Percentiles rank a stretch among this genome's conserved stretches.
Evolutionary conservation across 2,888 invertebrate genomes (phyloP).

Genomic region (Micropterix aruncella): DNA sequence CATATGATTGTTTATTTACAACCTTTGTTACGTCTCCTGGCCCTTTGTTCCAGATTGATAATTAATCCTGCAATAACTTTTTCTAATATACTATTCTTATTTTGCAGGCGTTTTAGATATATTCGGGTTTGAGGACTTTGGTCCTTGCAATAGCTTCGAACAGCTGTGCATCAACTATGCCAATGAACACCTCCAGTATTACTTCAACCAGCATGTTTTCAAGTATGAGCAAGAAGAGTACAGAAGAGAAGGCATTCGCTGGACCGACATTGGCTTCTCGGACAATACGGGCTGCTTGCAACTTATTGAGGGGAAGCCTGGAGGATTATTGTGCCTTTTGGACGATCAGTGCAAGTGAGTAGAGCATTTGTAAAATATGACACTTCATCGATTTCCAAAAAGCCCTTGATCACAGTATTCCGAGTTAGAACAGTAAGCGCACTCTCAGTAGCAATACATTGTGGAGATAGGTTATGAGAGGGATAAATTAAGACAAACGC

Average conservation of each 20-base stretch:
- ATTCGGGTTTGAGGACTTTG: conserved; percentile 95
- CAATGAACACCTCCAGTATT: conserved; percentile 93
- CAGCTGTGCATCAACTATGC: conserved; percentile 97
- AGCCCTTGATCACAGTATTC: too few relatives aligned
- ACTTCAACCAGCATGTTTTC: conserved; percentile 97
- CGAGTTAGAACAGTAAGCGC: too few relatives aligned
- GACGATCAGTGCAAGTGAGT: conserved; percentile 95
- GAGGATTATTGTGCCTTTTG: conserved; percentile 76
- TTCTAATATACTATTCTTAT: neutral
- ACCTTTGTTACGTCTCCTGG: neutral
- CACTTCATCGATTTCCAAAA: too few relatives aligned
- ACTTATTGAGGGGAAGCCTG: conserved; percentile 82
- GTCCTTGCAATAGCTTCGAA: conserved; percentile 81
- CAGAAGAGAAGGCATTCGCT: conserved; percentile 80
- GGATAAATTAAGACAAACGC: too few relatives aligned
- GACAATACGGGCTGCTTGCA: conserved; percentile 92
- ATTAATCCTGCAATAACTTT: neutral
- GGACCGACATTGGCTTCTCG: conserved; percentile 93
- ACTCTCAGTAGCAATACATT: too few relatives aligned
- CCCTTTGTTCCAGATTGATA: neutral
- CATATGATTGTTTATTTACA: too few relatives aligned
- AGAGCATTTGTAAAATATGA: too few relatives aligned
- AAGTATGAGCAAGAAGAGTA: conserved; percentile 97
- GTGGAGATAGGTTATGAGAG: too few relatives aligned
- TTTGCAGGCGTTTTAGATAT: conserved; percentile 76